Percentiles rank a stretch among this genome's conserved stretches.
These are phyloP conservation scores for Drosophila greeni DNA, from an alignment of 2,888 invertebrate species.

Conservation along the genomic window DNA sequence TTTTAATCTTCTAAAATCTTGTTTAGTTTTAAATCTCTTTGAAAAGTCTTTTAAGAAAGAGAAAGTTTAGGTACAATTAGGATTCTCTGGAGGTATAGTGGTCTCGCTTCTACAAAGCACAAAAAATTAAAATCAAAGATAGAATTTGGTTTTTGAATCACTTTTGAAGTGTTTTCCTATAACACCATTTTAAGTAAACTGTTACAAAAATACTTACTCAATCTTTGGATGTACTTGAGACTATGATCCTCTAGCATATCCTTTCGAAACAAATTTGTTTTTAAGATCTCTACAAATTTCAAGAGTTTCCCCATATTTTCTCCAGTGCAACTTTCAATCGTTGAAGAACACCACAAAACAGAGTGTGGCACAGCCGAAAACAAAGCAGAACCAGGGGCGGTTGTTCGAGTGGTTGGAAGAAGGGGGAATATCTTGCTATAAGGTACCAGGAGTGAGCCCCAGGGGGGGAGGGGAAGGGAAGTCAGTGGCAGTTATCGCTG, in stretches of 20 bases:
- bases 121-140: too few relatives aligned
- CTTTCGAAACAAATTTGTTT: too few relatives aligned
- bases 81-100: too few relatives aligned
- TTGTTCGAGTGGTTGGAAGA: not conserved
- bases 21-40: not conserved
- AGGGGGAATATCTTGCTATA: not conserved
- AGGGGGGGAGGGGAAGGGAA: not conserved
- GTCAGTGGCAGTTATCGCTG: slow-evolving; percentile 41
- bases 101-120: too few relatives aligned
- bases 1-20: not conserved
- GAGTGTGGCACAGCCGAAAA: slow-evolving; percentile 42
- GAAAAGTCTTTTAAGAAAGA: not conserved
- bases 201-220: too few relatives aligned
- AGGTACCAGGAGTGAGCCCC: not conserved
- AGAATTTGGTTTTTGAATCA: too few relatives aligned
- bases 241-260: too few relatives aligned
- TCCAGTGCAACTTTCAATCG: slow-evolving; percentile 52
- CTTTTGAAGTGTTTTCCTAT: too few relatives aligned
- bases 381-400: slow-evolving; percentile 20
- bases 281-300: too few relatives aligned
- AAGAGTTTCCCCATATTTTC: not conserved
- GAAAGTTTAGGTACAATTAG: not conserved
- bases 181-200: too few relatives aligned
- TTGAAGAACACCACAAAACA: slow-evolving; percentile 71
- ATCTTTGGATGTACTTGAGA: too few relatives aligned